phyloP scores from a whole-genome alignment of 2,797 vertebrate genomes.

The Nyctibius grandis region DNA sequence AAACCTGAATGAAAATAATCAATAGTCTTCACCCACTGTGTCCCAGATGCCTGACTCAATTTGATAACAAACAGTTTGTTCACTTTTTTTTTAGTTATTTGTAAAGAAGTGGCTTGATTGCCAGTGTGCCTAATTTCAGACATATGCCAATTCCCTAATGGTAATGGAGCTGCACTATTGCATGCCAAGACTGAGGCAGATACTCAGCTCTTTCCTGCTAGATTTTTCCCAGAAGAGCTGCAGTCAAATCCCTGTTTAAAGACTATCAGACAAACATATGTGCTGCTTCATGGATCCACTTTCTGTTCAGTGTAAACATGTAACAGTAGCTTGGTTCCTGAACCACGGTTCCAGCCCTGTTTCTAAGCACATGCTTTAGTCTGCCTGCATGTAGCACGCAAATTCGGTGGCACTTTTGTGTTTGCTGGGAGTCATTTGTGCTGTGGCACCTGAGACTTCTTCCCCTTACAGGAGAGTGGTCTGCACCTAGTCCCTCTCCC shows the following conservation, averaged over 20 bases:
- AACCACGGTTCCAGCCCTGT: rapidly evolving
- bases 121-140: constrained; percentile 53
- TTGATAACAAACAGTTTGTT: constrained; percentile 55
- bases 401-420: neutral
- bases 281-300: neutral
- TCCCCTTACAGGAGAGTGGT: neutral
- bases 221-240: constrained; percentile 46
- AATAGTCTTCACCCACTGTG: constrained; percentile 22
- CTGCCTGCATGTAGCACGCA: rapidly evolving
- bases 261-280: constrained; percentile 37
- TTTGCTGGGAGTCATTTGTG: neutral
- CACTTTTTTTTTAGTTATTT: constrained; percentile 47
- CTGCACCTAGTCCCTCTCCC: neutral
- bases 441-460: neutral
- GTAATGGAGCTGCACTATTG: constrained; percentile 21
- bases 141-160: constrained; percentile 51
- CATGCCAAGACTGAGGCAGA: constrained; percentile 40
- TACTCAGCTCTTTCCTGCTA: constrained; percentile 25
- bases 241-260: constrained; percentile 38
- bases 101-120: constrained; percentile 54
- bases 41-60: constrained; percentile 60
- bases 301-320: neutral
- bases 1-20: constrained; percentile 57
- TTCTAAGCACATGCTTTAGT: rapidly evolving
- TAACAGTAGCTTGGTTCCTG: neutral